A percentile compares a stretch with the other conserved stretches of the same genome.
Conservation (phyloP, 2,113 vertebrate species). For the Conger conger region DNA sequence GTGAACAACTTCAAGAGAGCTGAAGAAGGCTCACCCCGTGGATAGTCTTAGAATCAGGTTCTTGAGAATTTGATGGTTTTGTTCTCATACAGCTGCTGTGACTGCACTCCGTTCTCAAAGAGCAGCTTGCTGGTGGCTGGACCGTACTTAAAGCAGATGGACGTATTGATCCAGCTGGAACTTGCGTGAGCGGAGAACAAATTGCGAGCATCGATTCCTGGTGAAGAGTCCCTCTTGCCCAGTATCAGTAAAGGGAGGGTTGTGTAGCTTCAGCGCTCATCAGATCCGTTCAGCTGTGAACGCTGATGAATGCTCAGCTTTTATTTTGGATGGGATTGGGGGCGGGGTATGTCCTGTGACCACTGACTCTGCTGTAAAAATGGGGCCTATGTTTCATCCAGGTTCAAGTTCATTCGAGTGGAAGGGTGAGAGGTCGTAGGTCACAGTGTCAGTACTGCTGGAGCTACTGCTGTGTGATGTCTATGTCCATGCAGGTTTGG, state of each 20-base stretch:
- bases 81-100: background rate
- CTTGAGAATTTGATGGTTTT: background rate
- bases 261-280: background rate
- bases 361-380: background rate
- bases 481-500: background rate
- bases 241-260: background rate
- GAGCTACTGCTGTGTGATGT: background rate
- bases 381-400: background rate
- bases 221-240: background rate
- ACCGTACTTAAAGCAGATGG: slow-evolving; percentile 23
- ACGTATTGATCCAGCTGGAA: slow-evolving; percentile 30
- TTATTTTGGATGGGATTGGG: background rate
- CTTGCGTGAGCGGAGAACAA: slow-evolving; percentile 16
- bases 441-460: background rate
- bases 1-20: background rate
- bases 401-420: background rate
- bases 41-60: background rate
- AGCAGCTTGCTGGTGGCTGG: background rate
- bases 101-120: background rate
- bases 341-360: background rate
- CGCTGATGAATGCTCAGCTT: slow-evolving; percentile 2
- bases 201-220: slow-evolving; percentile 13
- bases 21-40: background rate
- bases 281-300: background rate
- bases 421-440: background rate